Conservation (phyloP, 2,888 invertebrate genomes). For the Biston stratarius region DNA sequence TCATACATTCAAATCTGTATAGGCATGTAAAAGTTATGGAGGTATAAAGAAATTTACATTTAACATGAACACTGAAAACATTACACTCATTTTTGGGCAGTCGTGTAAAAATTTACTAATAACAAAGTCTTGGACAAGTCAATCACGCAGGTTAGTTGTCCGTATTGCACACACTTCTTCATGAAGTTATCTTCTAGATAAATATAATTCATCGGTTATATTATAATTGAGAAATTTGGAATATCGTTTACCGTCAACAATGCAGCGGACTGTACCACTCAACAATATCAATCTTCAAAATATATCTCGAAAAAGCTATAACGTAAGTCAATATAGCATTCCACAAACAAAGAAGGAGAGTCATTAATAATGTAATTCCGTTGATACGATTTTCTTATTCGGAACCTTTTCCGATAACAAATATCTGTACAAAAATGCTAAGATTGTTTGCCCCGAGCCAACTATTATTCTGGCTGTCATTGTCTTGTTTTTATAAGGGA, state of each 20-base stretch:
- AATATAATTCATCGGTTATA: too few relatives aligned
- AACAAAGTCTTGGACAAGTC: too few relatives aligned
- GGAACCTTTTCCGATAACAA: conserved; percentile 35
- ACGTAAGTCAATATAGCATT: conserved; percentile 19
- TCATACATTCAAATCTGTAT: too few relatives aligned
- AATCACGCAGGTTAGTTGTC: too few relatives aligned
- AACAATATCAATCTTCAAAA: background rate
- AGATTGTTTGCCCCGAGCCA: conserved; percentile 26
- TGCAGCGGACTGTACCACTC: background rate
- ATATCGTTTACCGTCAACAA: background rate
- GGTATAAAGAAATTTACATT: too few relatives aligned
- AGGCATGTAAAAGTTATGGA: too few relatives aligned
- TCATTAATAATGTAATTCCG: conserved; percentile 43
- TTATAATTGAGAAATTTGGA: too few relatives aligned
- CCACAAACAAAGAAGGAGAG: conserved; percentile 25
- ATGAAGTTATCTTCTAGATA: too few relatives aligned
- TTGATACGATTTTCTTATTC: conserved; percentile 36
- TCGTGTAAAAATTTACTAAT: too few relatives aligned
- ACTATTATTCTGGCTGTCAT: conserved; percentile 28
- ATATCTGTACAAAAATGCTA: conserved; percentile 38
- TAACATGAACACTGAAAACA: too few relatives aligned
- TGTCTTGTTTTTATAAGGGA: conserved; percentile 25
- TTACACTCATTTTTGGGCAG: too few relatives aligned
- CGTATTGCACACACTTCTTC: too few relatives aligned
- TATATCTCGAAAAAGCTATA: conserved; percentile 12